Base-by-base conservation (phyloP, 2,888 invertebrate genomes). In the Epinotia nisella region DNA sequence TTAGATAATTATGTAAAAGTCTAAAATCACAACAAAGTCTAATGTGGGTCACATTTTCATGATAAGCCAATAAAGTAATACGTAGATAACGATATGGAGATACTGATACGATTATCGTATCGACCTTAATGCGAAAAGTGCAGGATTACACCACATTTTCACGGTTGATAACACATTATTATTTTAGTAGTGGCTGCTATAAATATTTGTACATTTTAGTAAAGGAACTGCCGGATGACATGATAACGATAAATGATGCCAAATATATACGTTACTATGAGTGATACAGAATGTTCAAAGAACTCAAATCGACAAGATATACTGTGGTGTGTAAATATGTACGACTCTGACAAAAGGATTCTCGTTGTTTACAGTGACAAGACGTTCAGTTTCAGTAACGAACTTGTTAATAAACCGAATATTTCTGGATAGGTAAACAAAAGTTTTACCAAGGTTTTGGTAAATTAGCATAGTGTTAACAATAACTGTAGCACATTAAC, bases 391-490 rank as follows among this genome's bases (percentile, higher is more conserved):
- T 45, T 55, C 21, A 49, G 13, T 55, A 49, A 56, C 49, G 21
- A 66, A 39, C 53, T 35, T 35, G 55, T 62, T 62, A 72, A 72
- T 41, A 58, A 29, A 13, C 56, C 21, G 35, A 55, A 72, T 35
- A 61, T 67, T 72, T 68, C 49, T 49, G 68, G 62, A 51, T 17
- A 29, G 2, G 62, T 62, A 72, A 72, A 72, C 62, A 68, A 68
- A 49, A 72, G 24, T 15, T 53, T 21, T 11, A 56, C 49, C 76
- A 76, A 78, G 76, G 79, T 75, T 72, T 71, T 74, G 66, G 70
- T 74, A 75, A 80, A 82, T 84, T 83, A 82, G 79, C 80, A 78
- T 78, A 64, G 65, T 55, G 55, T 71, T 78, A 49, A 74, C 74
- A 74, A 61, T 80, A 76, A 75, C 75, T 78, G 79, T 75, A 74